A percentile compares a stretch with the other conserved stretches of the same genome.
Evolutionary conservation across 1,140 invertebrate species (phyloP).

Genomic region (Bactericera cockerelli): DNA sequence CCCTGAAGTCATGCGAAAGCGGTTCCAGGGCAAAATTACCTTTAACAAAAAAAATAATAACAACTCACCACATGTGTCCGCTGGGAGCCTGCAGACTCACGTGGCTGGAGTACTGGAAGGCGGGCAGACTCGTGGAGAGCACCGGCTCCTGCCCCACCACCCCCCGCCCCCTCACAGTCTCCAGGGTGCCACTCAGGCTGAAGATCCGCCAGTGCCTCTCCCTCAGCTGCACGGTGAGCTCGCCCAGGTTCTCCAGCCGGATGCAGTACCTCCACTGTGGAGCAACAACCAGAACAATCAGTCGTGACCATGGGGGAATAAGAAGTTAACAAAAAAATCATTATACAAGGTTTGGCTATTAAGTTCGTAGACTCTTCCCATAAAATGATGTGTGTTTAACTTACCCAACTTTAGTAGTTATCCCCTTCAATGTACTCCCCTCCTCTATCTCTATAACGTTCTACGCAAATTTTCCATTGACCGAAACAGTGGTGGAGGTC

Average conservation of each 20-base stretch:
- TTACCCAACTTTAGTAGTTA: too few species aligned
- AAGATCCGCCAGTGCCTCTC: constrained; percentile 96
- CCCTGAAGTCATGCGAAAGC: too few species aligned
- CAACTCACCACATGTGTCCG: constrained; percentile 92
- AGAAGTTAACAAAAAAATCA: constrained; percentile 4
- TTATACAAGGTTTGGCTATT: too few species aligned
- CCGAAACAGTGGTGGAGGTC: too few species aligned
- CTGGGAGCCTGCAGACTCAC: constrained; percentile 92
- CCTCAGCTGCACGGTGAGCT: constrained; percentile 73
- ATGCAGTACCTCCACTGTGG: constrained; percentile 92
- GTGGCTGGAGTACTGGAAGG: constrained; percentile 95
- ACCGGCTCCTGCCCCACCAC: constrained; percentile 93
- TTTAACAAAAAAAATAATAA: too few species aligned
- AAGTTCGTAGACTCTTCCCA: too few species aligned
- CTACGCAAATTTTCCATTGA: too few species aligned
- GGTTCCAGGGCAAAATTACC: too few species aligned
- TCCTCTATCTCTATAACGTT: too few species aligned
- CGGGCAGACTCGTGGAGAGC: constrained; percentile 67
- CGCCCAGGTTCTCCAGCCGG: constrained; percentile 82
- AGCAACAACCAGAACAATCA: constrained; percentile 23
- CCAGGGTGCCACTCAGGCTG: constrained; percentile 81
- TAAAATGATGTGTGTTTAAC: too few species aligned
- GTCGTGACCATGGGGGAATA: background rate
- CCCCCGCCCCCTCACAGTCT: constrained; percentile 83
- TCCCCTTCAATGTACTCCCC: too few species aligned